Conservation (phyloP, 2,113 vertebrate species). For the Pollachius pollachius region DNA sequence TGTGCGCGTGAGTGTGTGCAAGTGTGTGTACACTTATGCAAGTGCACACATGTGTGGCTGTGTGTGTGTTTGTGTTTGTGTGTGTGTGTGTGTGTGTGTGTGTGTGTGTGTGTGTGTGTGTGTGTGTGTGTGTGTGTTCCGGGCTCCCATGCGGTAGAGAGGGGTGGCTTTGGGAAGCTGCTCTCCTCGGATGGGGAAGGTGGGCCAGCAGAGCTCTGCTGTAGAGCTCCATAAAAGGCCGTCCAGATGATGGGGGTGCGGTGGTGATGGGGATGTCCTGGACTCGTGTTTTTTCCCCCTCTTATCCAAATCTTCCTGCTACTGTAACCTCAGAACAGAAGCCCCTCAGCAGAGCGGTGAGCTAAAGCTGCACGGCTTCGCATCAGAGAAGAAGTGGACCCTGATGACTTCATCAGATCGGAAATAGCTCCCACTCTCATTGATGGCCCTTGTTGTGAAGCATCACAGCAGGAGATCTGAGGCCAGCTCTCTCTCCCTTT, state of each 20-base stretch:
- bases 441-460: too few relatives aligned
- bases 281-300: conserved; percentile 39
- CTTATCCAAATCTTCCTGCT: background rate
- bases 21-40: too few relatives aligned
- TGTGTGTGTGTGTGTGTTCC: too few relatives aligned
- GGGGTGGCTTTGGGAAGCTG: conserved; percentile 16
- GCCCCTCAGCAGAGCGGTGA: background rate
- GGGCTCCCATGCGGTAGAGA: too few relatives aligned
- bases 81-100: too few relatives aligned
- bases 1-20: too few relatives aligned
- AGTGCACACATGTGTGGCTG: too few relatives aligned
- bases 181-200: conserved; percentile 58
- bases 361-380: background rate
- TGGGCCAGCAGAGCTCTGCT: conserved; percentile 71
- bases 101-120: too few relatives aligned
- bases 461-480: too few relatives aligned
- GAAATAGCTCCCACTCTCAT: conserved; percentile 24
- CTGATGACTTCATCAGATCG: background rate
- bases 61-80: too few relatives aligned
- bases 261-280: conserved; percentile 35
- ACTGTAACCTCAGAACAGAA: background rate
- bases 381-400: too few relatives aligned
- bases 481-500: conserved; percentile 17
- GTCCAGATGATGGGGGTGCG: conserved; percentile 66
- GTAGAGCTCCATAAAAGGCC: conserved; percentile 79